Evolutionary conservation across 2,797 vertebrate species (phyloP), one percentile per base, ranked within the genome.

Genomic region (Chrosomus eos): DNA sequence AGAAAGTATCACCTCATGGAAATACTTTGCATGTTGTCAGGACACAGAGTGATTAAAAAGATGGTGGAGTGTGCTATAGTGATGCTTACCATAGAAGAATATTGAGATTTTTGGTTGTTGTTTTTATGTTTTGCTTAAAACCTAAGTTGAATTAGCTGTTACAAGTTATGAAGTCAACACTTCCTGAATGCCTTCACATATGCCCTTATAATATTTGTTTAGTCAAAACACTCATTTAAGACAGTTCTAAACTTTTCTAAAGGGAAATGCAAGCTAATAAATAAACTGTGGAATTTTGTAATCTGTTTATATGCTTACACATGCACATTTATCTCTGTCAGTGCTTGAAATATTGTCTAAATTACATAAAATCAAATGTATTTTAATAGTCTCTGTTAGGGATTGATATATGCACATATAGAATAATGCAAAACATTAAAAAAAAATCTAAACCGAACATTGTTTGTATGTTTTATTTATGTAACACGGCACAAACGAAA

Each of bases 1-100:
- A 93, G 94, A 95, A 86, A 95, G 85, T 92, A 80, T 80, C 76
- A 38, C 36, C 36, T 38, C 36, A 38, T 38, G 36, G 36, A 18
- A 48, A 8, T 80, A 5, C 67, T 66, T 80, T 74, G 43, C 31
- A 48, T 82, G 82, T 76, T 87, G 33, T 72, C 60, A 26, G 33
- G 51, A 43, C 31, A n/a, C 11, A 26, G 9, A 45, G 55, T 85
- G 70, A 91, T 90, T 89, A 80, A 3, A 18, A 26, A 89, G 33
- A 45, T 18, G 2, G 88, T 60, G 85, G 55, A 84, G 83, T 88
- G 70, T 2, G 33, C 19, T 11, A 23, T 28, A 80, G n/a, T 21
- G 51, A 51, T 7, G 45, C 53, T 80, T 75, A 38, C 43, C 73
- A 70, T 82, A n/a, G n/a, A n/a, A n/a, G n/a, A n/a, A n/a, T n/a